phyloP scores from a whole-genome alignment of 2,113 vertebrate genomes.

The Ursus arctos region DNA sequence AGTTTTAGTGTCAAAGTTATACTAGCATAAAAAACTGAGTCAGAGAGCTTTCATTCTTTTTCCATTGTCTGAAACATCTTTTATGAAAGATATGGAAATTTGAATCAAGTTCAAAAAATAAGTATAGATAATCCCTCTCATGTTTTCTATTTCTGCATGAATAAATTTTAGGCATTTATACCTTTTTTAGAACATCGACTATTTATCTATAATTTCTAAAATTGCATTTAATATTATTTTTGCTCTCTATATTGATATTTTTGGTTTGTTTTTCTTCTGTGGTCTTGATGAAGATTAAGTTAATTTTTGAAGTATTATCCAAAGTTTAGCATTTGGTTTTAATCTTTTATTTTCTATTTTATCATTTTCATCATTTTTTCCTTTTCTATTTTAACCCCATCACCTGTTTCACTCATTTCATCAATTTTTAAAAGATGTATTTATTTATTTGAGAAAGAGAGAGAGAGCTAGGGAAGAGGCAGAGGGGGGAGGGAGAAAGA shows the following conservation, averaged over 20 bases:
- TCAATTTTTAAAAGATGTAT: not conserved
- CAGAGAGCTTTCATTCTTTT: not conserved
- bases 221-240: not conserved
- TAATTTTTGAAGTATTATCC: not conserved
- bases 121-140: not conserved
- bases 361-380: not conserved
- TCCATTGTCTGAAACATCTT: not conserved
- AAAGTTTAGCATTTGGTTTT: not conserved
- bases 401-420: not conserved
- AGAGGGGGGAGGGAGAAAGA: not conserved
- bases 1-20: not conserved
- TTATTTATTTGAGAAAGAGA: not conserved
- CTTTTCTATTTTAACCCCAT: not conserved
- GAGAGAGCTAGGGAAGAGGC: not conserved
- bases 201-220: not conserved
- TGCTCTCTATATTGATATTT: not conserved
- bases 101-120: not conserved
- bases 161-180: not conserved
- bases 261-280: not conserved
- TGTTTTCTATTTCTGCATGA: not conserved
- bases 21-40: not conserved
- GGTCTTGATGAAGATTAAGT: not conserved
- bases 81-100: not conserved
- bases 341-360: not conserved
- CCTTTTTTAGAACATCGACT: not conserved